Conservation (phyloP, 2,888 invertebrate species). For the Limulus polyphemus region DNA sequence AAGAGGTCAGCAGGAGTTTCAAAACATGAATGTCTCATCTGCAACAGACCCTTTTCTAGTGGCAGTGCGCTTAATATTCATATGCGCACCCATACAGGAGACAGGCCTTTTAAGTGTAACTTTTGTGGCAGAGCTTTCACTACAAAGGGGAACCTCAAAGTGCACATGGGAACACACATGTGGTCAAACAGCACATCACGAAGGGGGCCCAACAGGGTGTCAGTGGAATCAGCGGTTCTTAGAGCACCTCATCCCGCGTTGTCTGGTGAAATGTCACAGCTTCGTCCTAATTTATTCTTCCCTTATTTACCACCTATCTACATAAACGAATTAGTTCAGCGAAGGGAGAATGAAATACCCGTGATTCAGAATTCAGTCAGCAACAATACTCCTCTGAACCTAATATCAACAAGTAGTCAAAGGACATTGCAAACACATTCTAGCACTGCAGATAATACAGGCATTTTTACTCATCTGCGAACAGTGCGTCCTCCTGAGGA, state of each 20-base stretch:
- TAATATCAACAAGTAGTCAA: no score
- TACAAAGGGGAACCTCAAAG: conserved; percentile 94
- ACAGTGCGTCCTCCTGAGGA: no score
- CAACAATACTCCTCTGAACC: conserved; percentile 3
- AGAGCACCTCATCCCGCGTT: conserved; percentile 12
- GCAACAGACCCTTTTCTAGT: conserved; percentile 96
- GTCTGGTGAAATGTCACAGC: conserved; percentile 55
- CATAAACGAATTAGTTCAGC: conserved; percentile 52
- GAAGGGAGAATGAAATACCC: conserved; percentile 36
- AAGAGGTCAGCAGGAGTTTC: conserved; percentile 24
- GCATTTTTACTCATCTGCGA: no score
- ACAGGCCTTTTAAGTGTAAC: conserved; percentile 91
- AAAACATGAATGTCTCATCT: conserved; percentile 93
- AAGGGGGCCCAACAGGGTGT: conserved; percentile 78
- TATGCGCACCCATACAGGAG: conserved; percentile 97
- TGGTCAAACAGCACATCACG: conserved; percentile 90
- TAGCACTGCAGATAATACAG: no score
- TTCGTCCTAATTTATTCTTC: conserved; percentile 80
- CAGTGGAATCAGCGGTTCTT: conserved; percentile 61
- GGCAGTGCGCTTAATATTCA: conserved; percentile 97
- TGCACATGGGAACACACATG: conserved; percentile 97
- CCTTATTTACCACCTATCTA: conserved; percentile 84
- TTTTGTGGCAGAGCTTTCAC: conserved; percentile 93
- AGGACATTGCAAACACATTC: no score
- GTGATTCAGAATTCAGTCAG: conserved; percentile 33